phyloP scores from a whole-genome alignment of 2,113 vertebrate species.

The Sigmodon hispidus region DNA sequence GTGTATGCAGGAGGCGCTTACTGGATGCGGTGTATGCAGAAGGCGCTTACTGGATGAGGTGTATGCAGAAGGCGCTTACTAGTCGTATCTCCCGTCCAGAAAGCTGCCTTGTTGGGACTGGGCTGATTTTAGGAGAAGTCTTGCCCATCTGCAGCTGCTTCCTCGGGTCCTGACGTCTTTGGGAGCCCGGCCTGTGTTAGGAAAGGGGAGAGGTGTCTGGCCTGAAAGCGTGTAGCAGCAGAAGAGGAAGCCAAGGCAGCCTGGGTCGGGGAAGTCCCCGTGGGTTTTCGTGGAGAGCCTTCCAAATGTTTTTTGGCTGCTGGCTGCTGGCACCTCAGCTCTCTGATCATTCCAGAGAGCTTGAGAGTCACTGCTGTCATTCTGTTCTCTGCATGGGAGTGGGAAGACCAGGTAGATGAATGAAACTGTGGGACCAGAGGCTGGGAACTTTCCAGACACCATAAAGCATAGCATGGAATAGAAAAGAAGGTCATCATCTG shows the following conservation, averaged over 20 bases:
- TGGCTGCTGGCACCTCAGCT: not conserved
- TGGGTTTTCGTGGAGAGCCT: not conserved
- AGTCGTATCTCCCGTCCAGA: not conserved
- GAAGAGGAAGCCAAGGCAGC: not conserved
- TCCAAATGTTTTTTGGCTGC: not conserved
- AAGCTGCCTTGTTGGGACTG: not conserved
- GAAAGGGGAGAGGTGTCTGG: too few relatives aligned
- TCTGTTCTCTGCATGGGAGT: not conserved
- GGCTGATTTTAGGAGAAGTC: not conserved
- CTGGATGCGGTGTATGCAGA: not conserved
- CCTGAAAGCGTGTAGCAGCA: not conserved
- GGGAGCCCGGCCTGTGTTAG: not conserved
- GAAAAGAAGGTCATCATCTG: not conserved
- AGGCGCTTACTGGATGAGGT: not conserved
- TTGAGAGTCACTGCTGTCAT: not conserved
- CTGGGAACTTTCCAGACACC: not conserved
- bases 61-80: not conserved
- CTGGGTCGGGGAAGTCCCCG: not conserved
- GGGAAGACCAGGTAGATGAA: not conserved
- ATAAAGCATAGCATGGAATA: fast-evolving
- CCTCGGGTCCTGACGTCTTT: not conserved
- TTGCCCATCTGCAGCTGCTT: not conserved
- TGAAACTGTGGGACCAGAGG: not conserved
- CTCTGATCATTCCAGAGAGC: not conserved
- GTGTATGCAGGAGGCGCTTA: not conserved